Evolutionary conservation across 2,113 vertebrate species (phyloP).

Genomic region (Trinectes maculatus): DNA sequence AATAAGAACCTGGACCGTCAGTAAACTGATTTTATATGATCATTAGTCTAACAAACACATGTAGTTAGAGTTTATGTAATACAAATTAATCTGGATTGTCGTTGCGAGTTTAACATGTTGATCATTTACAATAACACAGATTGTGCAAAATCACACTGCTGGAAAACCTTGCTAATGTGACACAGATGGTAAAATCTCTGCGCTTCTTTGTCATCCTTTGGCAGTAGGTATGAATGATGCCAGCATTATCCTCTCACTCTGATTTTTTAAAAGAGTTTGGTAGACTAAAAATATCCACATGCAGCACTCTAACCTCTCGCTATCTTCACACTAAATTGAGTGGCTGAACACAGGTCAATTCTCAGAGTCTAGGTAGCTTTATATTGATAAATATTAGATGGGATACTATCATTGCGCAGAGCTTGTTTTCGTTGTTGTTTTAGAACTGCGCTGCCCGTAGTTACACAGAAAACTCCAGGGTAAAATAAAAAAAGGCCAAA

Average conservation of each 20-base stretch:
- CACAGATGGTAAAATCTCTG: too few relatives aligned
- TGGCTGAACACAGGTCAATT: constrained; percentile 57
- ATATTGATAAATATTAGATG: constrained; percentile 81
- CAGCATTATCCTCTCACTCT: neutral
- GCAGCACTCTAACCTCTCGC: constrained; percentile 44
- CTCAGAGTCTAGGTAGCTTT: constrained; percentile 52
- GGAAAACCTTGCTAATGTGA: too few relatives aligned
- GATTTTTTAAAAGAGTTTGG: neutral
- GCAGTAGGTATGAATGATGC: neutral
- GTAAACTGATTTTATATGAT: too few relatives aligned
- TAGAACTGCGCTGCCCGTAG: constrained; percentile 40
- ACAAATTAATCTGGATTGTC: too few relatives aligned
- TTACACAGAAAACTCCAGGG: constrained; percentile 50
- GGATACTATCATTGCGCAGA: constrained; percentile 74
- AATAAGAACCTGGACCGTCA: neutral
- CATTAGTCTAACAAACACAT: too few relatives aligned
- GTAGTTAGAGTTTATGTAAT: too few relatives aligned
- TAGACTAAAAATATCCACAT: constrained; percentile 62
- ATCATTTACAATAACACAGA: too few relatives aligned
- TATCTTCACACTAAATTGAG: constrained; percentile 68
- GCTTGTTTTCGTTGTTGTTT: constrained; percentile 72
- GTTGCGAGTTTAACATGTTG: too few relatives aligned
- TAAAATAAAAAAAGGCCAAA: constrained; percentile 14
- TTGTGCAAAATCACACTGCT: too few relatives aligned
- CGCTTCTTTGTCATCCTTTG: too few relatives aligned